Conservation (phyloP, 2,888 invertebrate genomes). For the Synergus laeviventris region DNA sequence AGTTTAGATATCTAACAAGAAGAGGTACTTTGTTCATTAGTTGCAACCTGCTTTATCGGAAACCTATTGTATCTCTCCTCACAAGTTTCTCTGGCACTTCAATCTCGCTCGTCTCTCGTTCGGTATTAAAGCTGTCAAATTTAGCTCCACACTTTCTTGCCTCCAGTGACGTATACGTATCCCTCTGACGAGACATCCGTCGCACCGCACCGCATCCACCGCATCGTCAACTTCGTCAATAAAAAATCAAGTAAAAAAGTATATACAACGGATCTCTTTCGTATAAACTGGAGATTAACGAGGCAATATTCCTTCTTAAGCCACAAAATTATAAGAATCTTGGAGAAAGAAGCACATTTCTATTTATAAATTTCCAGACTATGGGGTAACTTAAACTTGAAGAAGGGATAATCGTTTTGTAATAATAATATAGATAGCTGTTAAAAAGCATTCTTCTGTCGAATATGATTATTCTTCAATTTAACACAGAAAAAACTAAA, state of each 20-base stretch:
- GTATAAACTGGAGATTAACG: not conserved
- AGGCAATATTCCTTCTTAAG: not conserved
- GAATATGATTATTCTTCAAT: too few relatives aligned
- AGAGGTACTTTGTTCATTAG: not conserved
- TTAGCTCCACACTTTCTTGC: not conserved
- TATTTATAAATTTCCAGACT: not conserved
- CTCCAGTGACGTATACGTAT: not conserved
- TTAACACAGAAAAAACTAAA: too few relatives aligned
- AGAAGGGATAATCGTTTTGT: not conserved
- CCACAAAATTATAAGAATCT: not conserved
- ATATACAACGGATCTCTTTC: not conserved
- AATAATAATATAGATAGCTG: not conserved
- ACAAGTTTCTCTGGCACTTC: not conserved
- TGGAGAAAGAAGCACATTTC: not conserved
- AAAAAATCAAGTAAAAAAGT: not conserved
- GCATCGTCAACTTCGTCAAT: not conserved
- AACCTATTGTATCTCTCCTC: conserved; percentile 1
- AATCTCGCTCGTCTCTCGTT: not conserved
- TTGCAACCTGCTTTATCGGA: not conserved
- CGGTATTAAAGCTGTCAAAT: not conserved
- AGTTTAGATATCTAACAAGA: not conserved
- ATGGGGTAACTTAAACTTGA: not conserved
- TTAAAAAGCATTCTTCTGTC: not conserved
- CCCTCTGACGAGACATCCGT: not conserved
- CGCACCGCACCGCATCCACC: too few relatives aligned